phyloP scores from a whole-genome alignment of 2,113 vertebrate species.

The Gopherus evgoodei region DNA sequence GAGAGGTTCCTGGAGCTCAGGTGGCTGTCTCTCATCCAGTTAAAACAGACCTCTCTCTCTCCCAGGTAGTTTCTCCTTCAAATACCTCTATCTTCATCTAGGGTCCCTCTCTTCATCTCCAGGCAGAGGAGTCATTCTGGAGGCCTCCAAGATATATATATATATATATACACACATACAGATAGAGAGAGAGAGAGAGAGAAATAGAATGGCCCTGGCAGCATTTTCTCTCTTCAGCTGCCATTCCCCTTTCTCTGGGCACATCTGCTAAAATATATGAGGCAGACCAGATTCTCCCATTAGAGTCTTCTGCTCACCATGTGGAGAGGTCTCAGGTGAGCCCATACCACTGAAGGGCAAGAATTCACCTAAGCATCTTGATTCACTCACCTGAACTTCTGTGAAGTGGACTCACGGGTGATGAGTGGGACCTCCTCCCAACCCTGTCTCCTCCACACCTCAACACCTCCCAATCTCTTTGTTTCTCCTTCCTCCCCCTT shows the following conservation, averaged over 20 bases:
- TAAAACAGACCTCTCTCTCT: background rate
- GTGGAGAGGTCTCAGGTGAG: background rate
- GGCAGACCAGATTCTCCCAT: background rate
- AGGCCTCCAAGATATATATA: background rate
- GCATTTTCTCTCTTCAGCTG: too few species aligned
- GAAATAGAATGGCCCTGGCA: background rate
- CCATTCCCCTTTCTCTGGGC: too few species aligned
- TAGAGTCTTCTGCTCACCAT: background rate
- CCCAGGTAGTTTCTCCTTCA: background rate
- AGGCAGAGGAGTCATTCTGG: background rate
- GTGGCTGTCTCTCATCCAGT: background rate
- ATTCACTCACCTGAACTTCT: background rate
- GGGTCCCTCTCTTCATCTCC: background rate
- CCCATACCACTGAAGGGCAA: background rate
- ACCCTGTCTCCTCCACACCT: background rate
- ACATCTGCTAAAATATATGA: too few species aligned
- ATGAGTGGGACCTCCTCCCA: background rate
- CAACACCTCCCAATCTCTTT: background rate
- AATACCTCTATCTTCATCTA: background rate
- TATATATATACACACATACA: background rate
- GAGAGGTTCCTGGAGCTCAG: background rate
- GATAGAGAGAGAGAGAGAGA: too few species aligned
- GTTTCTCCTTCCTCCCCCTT: background rate
- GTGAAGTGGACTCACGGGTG: background rate
- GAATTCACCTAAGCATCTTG: background rate